phyloP scores from a whole-genome alignment of 2,888 invertebrate species.

The Lamellibrachia columna region DNA sequence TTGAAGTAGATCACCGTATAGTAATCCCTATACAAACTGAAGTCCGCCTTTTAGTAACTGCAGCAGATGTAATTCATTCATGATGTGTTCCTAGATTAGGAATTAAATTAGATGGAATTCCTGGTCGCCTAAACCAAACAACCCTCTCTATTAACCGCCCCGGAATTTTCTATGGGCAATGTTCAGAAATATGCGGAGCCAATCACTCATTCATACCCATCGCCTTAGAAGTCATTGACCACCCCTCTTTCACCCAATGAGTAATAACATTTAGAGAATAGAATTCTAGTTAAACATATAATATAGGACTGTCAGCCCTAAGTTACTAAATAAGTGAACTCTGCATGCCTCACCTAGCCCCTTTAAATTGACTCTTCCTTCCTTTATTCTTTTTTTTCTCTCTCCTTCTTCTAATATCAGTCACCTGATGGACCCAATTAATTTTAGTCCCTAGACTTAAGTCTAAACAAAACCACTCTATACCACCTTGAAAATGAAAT shows the following conservation, averaged over 20 bases:
- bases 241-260: constrained; percentile 55
- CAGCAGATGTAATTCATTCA: constrained; percentile 66
- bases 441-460: constrained; percentile 22
- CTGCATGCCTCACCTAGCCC: constrained; percentile 78
- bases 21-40: constrained; percentile 54
- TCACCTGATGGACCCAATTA: constrained; percentile 34
- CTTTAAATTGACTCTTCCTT: constrained; percentile 68
- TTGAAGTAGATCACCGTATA: constrained; percentile 62
- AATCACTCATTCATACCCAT: constrained; percentile 85
- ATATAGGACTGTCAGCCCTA: constrained; percentile 77
- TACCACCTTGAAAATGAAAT: constrained; percentile 33
- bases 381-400: constrained; percentile 30
- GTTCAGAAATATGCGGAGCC: constrained; percentile 83
- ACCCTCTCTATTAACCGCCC: constrained; percentile 73
- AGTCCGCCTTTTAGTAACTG: constrained; percentile 59
- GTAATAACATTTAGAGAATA: constrained; percentile 30
- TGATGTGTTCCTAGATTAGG: constrained; percentile 64
- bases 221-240: constrained; percentile 61
- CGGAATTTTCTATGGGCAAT: constrained; percentile 79
- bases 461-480: not conserved
- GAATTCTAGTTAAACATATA: constrained; percentile 57
- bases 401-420: constrained; percentile 26
- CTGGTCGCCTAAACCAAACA: constrained; percentile 67
- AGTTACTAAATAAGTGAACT: constrained; percentile 71
- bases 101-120: constrained; percentile 66